These are phyloP conservation scores for Caenorhabditis briggsae DNA, from an alignment of 1,140 invertebrate genomes.

Conservation along the genomic window DNA sequence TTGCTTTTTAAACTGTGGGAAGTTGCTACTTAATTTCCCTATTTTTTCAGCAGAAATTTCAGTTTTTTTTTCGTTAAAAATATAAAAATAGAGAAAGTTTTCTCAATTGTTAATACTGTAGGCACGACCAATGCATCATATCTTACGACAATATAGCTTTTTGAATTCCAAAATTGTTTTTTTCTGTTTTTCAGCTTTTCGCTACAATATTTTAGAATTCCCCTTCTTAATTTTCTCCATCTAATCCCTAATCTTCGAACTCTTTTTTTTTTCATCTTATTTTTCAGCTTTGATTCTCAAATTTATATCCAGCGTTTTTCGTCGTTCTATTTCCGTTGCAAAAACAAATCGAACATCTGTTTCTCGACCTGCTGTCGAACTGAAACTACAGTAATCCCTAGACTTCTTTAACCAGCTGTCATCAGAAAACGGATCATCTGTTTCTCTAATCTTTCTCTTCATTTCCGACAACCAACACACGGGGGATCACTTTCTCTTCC, in stretches of 20 bases:
- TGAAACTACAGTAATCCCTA: not conserved
- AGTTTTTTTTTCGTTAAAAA: no score
- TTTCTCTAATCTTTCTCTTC: not conserved
- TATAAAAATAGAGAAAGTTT: no score
- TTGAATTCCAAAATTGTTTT: not conserved
- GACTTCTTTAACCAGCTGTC: slow-evolving; percentile 1
- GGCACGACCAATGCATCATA: not conserved
- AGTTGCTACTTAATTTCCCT: no score
- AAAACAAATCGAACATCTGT: not conserved
- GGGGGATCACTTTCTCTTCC: not conserved
- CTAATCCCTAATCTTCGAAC: no score
- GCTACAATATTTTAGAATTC: no score
- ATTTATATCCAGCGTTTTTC: not conserved
- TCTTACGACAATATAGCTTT: not conserved
- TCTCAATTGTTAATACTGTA: no score
- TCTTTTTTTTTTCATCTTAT: not conserved
- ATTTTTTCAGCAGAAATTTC: no score
- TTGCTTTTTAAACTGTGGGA: no score
- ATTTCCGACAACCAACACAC: not conserved
- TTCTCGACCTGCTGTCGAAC: not conserved
- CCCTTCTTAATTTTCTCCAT: no score
- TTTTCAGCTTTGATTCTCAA: not conserved
- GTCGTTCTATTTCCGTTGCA: not conserved
- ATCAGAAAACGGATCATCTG: not conserved
- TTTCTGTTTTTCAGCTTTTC: not conserved